phyloP scores from a whole-genome alignment of 2,888 invertebrate genomes.

The Alviniconcha strummeri region DNA sequence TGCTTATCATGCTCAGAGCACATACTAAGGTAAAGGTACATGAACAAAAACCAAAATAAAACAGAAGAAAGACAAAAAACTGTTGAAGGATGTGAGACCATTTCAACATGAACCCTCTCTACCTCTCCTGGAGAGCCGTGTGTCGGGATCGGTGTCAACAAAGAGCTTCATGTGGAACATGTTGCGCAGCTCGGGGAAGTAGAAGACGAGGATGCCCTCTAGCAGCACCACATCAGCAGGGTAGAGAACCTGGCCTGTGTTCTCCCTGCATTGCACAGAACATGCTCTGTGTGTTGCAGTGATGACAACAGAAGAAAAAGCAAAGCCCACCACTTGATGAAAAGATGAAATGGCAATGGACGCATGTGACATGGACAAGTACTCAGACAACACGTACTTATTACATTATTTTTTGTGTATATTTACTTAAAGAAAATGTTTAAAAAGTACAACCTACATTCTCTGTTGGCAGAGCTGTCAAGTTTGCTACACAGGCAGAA shows the following conservation, averaged over 20 bases:
- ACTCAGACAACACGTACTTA: neutral
- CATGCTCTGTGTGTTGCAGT: constrained; percentile 15
- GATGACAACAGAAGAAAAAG: constrained; percentile 13
- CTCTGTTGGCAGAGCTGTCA: too few relatives aligned
- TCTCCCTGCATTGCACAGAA: constrained; percentile 29
- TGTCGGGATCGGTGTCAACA: constrained; percentile 99
- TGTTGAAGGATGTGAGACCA: too few relatives aligned
- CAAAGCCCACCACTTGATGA: constrained; percentile 23
- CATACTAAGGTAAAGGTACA: too few relatives aligned
- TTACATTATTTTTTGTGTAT: too few relatives aligned
- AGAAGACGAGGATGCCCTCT: constrained; percentile 98
- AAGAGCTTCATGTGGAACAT: constrained; percentile 99
- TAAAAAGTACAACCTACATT: too few relatives aligned
- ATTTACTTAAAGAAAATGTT: too few relatives aligned
- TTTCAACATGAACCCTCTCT: constrained; percentile 36
- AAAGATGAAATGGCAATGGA: neutral
- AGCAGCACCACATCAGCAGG: constrained; percentile 94
- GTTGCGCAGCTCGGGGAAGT: constrained; percentile 94
- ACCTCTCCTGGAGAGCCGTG: constrained; percentile 96
- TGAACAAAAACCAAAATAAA: too few relatives aligned
- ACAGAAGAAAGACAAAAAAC: too few relatives aligned
- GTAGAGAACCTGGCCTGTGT: constrained; percentile 30
- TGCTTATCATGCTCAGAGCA: too few relatives aligned
- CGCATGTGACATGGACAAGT: neutral
- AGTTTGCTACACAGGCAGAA: too few relatives aligned